Base-by-base conservation (phyloP, 1,140 invertebrate genomes). In the Anthonomus grandis region DNA sequence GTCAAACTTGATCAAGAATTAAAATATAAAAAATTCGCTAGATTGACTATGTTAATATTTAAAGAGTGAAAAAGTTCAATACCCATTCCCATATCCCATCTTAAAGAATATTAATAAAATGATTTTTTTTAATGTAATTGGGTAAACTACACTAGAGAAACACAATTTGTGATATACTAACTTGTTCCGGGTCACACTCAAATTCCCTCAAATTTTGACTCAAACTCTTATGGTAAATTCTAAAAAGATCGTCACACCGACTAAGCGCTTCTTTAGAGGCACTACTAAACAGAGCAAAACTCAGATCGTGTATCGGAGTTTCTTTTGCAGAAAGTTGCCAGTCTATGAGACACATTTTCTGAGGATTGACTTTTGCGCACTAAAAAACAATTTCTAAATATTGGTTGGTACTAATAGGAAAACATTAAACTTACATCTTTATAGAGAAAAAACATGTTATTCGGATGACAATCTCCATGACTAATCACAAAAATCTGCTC, bases 391-490 rank as follows among this genome's bases (percentile, higher is more conserved):
- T n/a, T n/a, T n/a, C n/a, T n/a, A n/a, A n/a, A n/a, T n/a, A n/a
- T n/a, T n/a, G n/a, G n/a, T n/a, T n/a, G n/a, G n/a, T n/a, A n/a
- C n/a, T n/a, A n/a, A n/a, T n/a, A n/a, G n/a, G n/a, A n/a, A n/a
- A n/a, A n/a, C n/a, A n/a, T n/a, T n/a, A 31, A 8, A 31, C n/a
- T 31, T 8, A n/a, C 27, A 31, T 31, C n/a, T 31, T 31, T 31
- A 31, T 31, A 31, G 6, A 8, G 6, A 38, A 38, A 38, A 4
- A 38, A 38, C n/a, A 38, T 38, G n/a, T 38, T 38, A 38, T 38
- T 38, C 36, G 36, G 36, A 38, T 38, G 36, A n/a, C 36, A 38
- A n/a, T 38, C 36, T 38, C 36, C 36, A 38, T 38, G 36, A n/a
- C 36, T 38, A n/a, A 38, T 13, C 3, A n/a, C 36, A 6, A 38